Percentiles rank a stretch among this genome's conserved stretches.
phyloP scores from a whole-genome alignment of 2,797 vertebrate species.

The Aselliscus stoliczkanus region DNA sequence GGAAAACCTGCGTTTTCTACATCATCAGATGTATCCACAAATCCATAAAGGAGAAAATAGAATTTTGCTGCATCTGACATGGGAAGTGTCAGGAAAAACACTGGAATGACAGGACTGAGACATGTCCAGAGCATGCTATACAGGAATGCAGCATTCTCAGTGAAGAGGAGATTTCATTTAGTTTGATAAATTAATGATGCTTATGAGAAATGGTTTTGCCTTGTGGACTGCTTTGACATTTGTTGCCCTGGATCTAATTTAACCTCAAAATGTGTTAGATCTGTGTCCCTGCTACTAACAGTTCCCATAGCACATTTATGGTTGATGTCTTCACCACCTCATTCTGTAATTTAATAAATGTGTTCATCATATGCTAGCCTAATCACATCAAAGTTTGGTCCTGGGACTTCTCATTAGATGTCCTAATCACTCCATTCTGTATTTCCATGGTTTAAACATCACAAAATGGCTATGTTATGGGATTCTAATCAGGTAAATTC shows the following conservation, averaged over 20 bases:
- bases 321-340: neutral
- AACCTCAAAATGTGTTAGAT: neutral
- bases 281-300: neutral
- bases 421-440: neutral
- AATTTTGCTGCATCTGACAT: neutral
- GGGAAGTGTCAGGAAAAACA: neutral
- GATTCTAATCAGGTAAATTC: neutral
- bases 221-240: neutral
- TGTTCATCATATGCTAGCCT: neutral
- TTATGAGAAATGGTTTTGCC: neutral
- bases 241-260: neutral
- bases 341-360: neutral
- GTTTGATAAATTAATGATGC: neutral
- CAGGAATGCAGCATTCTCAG: neutral
- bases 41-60: neutral
- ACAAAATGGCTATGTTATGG: neutral
- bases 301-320: neutral
- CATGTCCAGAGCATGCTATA: rapidly evolving
- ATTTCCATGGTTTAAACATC: neutral
- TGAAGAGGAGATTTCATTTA: neutral
- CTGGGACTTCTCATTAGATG: neutral
- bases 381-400: neutral
- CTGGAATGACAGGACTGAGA: neutral
- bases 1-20: neutral
- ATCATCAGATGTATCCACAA: neutral